phyloP scores from a whole-genome alignment of 2,113 vertebrate genomes.

The Parotia lawesii region DNA sequence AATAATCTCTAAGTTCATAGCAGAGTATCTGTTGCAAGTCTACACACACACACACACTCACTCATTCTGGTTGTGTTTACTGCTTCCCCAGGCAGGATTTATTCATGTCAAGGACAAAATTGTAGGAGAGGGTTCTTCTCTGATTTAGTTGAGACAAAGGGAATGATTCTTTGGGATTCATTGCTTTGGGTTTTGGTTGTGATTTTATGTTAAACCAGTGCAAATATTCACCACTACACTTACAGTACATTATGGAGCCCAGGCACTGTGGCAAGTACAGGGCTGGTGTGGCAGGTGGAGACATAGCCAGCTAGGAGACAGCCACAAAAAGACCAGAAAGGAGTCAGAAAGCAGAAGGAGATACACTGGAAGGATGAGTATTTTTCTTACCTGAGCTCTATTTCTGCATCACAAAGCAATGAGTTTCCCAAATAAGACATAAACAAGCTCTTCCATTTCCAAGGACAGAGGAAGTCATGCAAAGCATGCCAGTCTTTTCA shows the following conservation, averaged over 20 bases:
- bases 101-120: neutral
- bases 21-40: neutral
- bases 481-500: neutral
- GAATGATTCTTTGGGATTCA: neutral
- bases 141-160: neutral
- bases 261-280: neutral
- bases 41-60: accelerated
- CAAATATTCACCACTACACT: neutral
- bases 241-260: accelerated
- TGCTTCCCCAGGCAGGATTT: neutral
- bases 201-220: neutral
- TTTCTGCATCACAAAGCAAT: neutral
- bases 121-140: neutral
- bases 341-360: neutral
- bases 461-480: neutral
- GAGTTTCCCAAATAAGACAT: neutral
- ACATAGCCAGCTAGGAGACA: neutral
- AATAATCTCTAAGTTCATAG: neutral
- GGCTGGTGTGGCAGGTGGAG: neutral
- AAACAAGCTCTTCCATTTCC: neutral
- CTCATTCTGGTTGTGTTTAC: neutral
- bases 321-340: neutral
- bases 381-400: neutral
- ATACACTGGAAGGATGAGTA: neutral
- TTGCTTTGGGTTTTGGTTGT: neutral